These are phyloP conservation scores for Chiridota heheva DNA, from an alignment of 35 echinoderm and acorn worm genomes.

Conservation along the genomic window DNA sequence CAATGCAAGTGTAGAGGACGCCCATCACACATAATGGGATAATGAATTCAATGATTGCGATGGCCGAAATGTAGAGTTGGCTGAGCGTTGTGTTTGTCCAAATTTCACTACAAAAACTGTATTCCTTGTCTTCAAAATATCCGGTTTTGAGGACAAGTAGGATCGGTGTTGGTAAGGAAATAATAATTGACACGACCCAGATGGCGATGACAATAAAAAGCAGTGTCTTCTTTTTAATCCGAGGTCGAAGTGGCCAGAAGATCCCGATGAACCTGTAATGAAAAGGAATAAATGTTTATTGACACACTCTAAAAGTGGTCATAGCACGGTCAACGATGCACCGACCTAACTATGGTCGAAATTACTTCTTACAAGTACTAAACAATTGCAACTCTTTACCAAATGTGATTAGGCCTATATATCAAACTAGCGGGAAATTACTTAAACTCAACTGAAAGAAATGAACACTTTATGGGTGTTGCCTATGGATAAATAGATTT, in stretches of 20 bases:
- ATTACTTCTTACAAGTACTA: no score
- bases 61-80: slow-evolving; percentile 66
- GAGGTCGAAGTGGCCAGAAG: slow-evolving; percentile 83
- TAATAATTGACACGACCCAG: slow-evolving; percentile 68
- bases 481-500: no score
- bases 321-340: no score
- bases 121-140: neutral
- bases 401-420: no score
- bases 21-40: slow-evolving; percentile 69
- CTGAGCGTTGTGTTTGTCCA: slow-evolving; percentile 46
- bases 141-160: neutral
- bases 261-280: slow-evolving; percentile 88
- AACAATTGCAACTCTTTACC: no score
- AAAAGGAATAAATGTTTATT: neutral
- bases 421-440: no score
- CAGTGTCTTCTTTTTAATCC: slow-evolving; percentile 72
- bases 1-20: slow-evolving; percentile 78
- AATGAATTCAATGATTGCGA: slow-evolving; percentile 70
- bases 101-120: slow-evolving; percentile 50
- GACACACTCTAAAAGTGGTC: neutral
- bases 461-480: no score
- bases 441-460: no score
- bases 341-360: no score
- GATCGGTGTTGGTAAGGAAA: slow-evolving; percentile 77
- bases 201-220: slow-evolving; percentile 55